A percentile compares a stretch with the other conserved stretches of the same genome.
These are phyloP conservation scores for Pan paniscus DNA, from an alignment of 2,113 vertebrate species.

Conservation along the genomic window DNA sequence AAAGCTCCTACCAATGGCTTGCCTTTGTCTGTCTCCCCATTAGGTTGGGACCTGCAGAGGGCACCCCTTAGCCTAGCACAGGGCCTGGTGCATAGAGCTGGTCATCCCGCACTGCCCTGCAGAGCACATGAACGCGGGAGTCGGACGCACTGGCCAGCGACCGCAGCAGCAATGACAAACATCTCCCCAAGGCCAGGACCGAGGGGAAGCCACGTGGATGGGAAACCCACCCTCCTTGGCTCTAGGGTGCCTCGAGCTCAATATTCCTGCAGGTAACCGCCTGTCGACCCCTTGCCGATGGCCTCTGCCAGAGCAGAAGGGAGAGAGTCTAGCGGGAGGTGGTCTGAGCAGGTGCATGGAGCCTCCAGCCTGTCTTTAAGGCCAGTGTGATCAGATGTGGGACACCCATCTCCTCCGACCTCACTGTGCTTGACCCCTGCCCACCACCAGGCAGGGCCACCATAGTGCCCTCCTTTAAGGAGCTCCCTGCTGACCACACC, in stretches of 20 bases:
- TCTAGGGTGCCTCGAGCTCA: fast-evolving
- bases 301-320: not conserved
- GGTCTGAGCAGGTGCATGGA: not conserved
- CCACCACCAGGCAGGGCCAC: fast-evolving
- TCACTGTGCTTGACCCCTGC: not conserved
- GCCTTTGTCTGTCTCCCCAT: fast-evolving
- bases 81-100: not conserved
- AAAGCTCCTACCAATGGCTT: too few species aligned
- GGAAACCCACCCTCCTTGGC: too few species aligned
- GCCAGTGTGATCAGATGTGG: too few species aligned
- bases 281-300: fast-evolving
- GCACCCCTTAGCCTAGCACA: not conserved
- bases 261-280: fast-evolving
- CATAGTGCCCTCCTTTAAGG: too few species aligned
- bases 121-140: fast-evolving
- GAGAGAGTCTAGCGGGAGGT: not conserved
- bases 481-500: not conserved
- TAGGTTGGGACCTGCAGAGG: not conserved
- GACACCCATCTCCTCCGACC: not conserved
- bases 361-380: not conserved
- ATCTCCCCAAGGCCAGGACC: not conserved
- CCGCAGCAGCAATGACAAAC: not conserved
- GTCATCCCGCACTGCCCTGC: fast-evolving
- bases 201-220: fast-evolving
- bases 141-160: fast-evolving